These are phyloP conservation scores for Onychomys arenicola DNA, from an alignment of 2,797 vertebrate genomes.

Conservation along the genomic window DNA sequence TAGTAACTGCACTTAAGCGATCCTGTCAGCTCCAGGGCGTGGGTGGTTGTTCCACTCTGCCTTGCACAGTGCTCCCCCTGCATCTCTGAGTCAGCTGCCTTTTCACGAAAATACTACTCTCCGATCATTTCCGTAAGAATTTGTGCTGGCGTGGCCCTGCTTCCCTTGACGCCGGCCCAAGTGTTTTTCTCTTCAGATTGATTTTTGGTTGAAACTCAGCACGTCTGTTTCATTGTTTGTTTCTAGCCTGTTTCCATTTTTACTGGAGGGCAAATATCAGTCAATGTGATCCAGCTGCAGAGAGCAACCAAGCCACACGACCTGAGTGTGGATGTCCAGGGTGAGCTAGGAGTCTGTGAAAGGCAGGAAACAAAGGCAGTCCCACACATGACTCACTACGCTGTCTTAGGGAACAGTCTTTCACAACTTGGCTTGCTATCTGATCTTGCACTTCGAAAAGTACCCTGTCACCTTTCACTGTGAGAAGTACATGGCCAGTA, in stretches of 20 bases:
- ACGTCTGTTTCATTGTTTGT: constrained; percentile 53
- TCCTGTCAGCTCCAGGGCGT: neutral
- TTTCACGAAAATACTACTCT: constrained; percentile 85
- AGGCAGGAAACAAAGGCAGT: accelerated
- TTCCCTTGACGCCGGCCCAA: constrained; percentile 86
- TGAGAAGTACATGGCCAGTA: accelerated
- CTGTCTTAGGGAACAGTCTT: neutral
- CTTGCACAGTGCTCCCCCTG: constrained; percentile 34
- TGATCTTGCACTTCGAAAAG: neutral
- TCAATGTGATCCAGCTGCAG: neutral
- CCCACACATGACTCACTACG: neutral
- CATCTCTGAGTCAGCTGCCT: constrained; percentile 79
- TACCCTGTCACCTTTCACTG: neutral
- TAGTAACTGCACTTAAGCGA: neutral
- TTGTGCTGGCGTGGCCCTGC: constrained; percentile 76
- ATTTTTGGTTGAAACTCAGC: constrained; percentile 78
- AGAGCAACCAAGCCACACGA: constrained; percentile 8
- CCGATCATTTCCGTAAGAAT: constrained; percentile 84
- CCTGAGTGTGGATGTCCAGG: neutral
- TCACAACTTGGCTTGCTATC: neutral
- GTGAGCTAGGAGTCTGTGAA: neutral
- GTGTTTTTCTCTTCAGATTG: constrained; percentile 82
- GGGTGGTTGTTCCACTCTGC: constrained; percentile 31
- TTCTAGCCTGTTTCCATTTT: constrained; percentile 80
- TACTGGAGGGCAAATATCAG: constrained; percentile 68